Base-by-base conservation (phyloP, 2,888 invertebrate species). In the Hypolimnas misippus region DNA sequence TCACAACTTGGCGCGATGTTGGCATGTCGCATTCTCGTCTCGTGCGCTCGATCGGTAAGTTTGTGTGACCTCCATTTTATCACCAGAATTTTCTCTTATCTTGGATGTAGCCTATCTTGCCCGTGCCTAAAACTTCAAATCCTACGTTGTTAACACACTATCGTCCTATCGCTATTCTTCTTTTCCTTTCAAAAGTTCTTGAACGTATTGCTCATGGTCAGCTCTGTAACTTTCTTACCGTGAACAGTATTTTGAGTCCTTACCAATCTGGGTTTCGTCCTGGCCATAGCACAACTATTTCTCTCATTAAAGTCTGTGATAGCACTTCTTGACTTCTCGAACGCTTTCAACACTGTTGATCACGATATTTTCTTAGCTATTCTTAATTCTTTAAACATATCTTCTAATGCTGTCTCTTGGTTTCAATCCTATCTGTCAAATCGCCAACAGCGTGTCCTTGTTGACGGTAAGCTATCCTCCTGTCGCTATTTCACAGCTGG, bases 1-100 rank as follows among this genome's bases (percentile, higher is more conserved):
- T 98, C 87, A 83, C 93, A 2, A 94, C 95, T 0, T 97, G 97
- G 97, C 93, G 94, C 46, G 95, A 95, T 70, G 77, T 76, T 7
- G 94, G 94, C 70, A 95, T 95, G 91, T 78, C 92, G 0, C 94
- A 94, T 72, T 86, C 91, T 0, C 92, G 95, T 50, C 81, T 95
- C 29, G 87, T 94, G 5, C 38, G 65, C 2, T 56, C 65, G 0
- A 16, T 19, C 1, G 63, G 57, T 61, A 58, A 55, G 57, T 57
- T n/a, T n/a, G n/a, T n/a, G n/a, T n/a, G n/a, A n/a, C n/a, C n/a
- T n/a, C n/a, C n/a, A n/a, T n/a, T n/a, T n/a, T n/a, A n/a, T n/a
- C n/a, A n/a, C n/a, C n/a, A n/a, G n/a, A n/a, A n/a, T n/a, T n/a
- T n/a, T n/a, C n/a, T n/a, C n/a, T n/a, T n/a, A n/a, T n/a, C n/a